Base-by-base conservation (phyloP, 2,797 vertebrate species). In the Poecilia velifera region DNA sequence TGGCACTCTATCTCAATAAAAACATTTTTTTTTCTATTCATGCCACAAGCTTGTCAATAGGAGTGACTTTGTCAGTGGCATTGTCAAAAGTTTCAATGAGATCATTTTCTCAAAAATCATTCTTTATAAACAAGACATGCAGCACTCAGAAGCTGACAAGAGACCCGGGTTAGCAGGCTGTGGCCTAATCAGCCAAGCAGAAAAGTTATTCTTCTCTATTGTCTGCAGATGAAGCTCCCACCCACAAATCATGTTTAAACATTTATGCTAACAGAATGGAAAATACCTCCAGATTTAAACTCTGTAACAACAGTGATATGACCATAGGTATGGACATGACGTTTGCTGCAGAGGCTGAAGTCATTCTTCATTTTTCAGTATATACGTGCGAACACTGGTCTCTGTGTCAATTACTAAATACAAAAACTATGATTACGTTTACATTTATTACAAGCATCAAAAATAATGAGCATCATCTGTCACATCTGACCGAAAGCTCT, bases 61-160 rank as follows among this genome's bases (percentile, higher is more conserved):
- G 51, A 88, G 77, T 80, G 78, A 91, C 88, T 89, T 91, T 91
- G 85, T 90, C 85, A 84, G 66, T 79, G 71, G 66, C 89, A 93
- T 92, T 89, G 90, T 92, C 92, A 93, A 82, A 89, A 76, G 82
- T 79, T 66, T 70, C 76, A 72, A 90, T 84, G 76, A 87, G 88
- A 91, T 85, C 62, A 90, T 88, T 89, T 76, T 77, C 85, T 57
- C 80, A 72, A 87, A 87, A 90, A 91, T 91, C 80, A 89, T 88
- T 85, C 90, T 91, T 91, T 87, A 93, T 92, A 92, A 86, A 93
- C 79, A 88, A 88, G 80, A 85, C 68, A 88, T 80, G 87, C 77
- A 72, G 80, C 82, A 83, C 72, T 87, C 82, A 84, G 82, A 89
- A 75, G 62, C 76, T 86, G 88, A 91, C 83, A 88, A 85, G 84